Evolutionary conservation across 2,888 invertebrate species (phyloP).

Genomic region (Erannis defoliaria): DNA sequence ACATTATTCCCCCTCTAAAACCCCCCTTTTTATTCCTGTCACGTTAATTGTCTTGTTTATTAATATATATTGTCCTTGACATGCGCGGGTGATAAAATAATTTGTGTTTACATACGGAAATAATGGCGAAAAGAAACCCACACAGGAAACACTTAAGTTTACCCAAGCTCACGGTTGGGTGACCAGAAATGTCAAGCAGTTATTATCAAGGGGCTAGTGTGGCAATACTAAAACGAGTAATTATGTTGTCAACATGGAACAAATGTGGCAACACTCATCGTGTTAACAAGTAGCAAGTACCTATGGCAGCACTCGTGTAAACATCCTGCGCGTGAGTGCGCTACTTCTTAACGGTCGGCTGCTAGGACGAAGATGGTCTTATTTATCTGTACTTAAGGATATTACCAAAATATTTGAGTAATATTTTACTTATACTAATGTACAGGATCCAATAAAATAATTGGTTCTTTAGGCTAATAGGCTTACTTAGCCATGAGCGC

Average conservation of each 20-base stretch:
- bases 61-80: too few relatives aligned
- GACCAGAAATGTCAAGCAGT: slow-evolving; percentile 6
- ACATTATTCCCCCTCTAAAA: too few relatives aligned
- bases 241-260: slow-evolving; percentile 1
- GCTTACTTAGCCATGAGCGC: too few relatives aligned
- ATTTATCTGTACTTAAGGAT: too few relatives aligned
- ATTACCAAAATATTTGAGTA: neutral
- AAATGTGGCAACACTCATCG: slow-evolving; percentile 2
- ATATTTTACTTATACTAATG: too few relatives aligned
- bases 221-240: neutral
- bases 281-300: slow-evolving; percentile 6
- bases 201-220: slow-evolving; percentile 8
- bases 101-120: too few relatives aligned
- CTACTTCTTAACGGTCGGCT: neutral
- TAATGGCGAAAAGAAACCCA: neutral
- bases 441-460: too few relatives aligned
- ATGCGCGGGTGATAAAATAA: too few relatives aligned
- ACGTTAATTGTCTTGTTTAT: too few relatives aligned
- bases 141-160: neutral
- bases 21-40: too few relatives aligned
- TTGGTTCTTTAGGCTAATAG: too few relatives aligned
- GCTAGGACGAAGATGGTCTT: too few relatives aligned
- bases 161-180: neutral
- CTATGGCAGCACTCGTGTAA: slow-evolving; percentile 7
- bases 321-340: slow-evolving; percentile 15